phyloP scores from a whole-genome alignment of 2,888 invertebrate genomes.

The Epirrita christyi region DNA sequence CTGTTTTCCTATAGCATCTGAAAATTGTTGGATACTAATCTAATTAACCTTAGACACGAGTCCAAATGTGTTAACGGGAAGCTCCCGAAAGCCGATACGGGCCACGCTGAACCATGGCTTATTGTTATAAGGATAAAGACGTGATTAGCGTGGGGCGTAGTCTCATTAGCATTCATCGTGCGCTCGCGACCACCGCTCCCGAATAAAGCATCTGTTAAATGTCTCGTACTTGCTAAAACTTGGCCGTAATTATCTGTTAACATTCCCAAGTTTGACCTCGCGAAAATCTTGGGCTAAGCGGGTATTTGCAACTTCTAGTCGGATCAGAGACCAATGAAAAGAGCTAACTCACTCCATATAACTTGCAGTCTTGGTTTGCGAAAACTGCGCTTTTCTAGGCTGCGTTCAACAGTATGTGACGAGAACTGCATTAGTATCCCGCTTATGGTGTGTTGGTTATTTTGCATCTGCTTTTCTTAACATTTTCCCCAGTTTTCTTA shows the following conservation, averaged over 20 bases:
- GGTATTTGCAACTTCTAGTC: constrained; percentile 63
- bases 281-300: constrained; percentile 74
- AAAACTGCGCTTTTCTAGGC: too few species aligned
- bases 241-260: constrained; percentile 84
- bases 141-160: constrained; percentile 52
- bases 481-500: too few species aligned
- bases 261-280: constrained; percentile 84
- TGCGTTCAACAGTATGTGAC: too few species aligned
- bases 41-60: constrained; percentile 83
- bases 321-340: background rate
- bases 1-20: constrained; percentile 66
- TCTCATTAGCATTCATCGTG: constrained; percentile 83
- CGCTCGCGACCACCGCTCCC: constrained; percentile 80
- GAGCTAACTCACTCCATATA: constrained; percentile 7
- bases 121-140: constrained; percentile 54
- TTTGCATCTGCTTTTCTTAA: too few species aligned
- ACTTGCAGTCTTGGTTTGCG: background rate
- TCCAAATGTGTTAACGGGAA: constrained; percentile 82
- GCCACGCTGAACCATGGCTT: constrained; percentile 57
- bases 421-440: too few species aligned
- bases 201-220: constrained; percentile 85
- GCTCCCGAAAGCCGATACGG: constrained; percentile 60
- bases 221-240: constrained; percentile 83
- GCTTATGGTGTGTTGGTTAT: too few species aligned
- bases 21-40: constrained; percentile 76